A percentile compares a stretch with the other conserved stretches of the same genome.
These are phyloP conservation scores for Drosophila orosa DNA, from an alignment of 1,140 invertebrate species.

Conservation along the genomic window DNA sequence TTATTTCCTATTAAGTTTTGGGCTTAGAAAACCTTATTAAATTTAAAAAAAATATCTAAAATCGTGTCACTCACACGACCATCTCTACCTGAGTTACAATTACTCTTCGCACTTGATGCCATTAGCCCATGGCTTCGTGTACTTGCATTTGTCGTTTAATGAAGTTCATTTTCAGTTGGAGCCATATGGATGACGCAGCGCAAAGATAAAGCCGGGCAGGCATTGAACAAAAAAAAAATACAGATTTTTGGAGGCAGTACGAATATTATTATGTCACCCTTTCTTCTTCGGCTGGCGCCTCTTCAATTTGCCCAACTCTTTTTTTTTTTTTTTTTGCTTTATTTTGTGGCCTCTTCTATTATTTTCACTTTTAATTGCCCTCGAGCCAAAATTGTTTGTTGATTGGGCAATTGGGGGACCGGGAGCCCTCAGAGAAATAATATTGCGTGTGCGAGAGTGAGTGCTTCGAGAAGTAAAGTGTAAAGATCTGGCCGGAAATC, in stretches of 20 bases:
- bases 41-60: neutral
- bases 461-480: conserved; percentile 10
- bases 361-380: conserved; percentile 72
- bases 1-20: neutral
- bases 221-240: neutral
- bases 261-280: conserved; percentile 57
- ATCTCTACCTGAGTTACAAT: conserved; percentile 8
- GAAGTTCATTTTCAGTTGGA: conserved; percentile 59
- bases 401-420: conserved; percentile 48
- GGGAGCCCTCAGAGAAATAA: conserved; percentile 6
- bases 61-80: conserved; percentile 9
- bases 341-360: conserved; percentile 36
- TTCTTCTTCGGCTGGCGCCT: conserved; percentile 26
- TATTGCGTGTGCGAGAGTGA: conserved; percentile 11
- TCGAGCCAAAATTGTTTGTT: conserved; percentile 45
- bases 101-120: conserved; percentile 24
- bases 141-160: conserved; percentile 61
- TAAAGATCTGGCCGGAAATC: conserved; percentile 48
- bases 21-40: neutral
- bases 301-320: conserved; percentile 34
- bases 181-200: conserved; percentile 33
- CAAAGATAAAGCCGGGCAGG: conserved; percentile 21
- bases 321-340: neutral
- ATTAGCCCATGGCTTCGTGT: conserved; percentile 29
- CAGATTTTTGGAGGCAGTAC: neutral